A percentile compares a stretch with the other conserved stretches of the same genome.
Evolutionary conservation across 2,113 vertebrate species (phyloP).

Genomic region (Xiphorhynchus elegans): DNA sequence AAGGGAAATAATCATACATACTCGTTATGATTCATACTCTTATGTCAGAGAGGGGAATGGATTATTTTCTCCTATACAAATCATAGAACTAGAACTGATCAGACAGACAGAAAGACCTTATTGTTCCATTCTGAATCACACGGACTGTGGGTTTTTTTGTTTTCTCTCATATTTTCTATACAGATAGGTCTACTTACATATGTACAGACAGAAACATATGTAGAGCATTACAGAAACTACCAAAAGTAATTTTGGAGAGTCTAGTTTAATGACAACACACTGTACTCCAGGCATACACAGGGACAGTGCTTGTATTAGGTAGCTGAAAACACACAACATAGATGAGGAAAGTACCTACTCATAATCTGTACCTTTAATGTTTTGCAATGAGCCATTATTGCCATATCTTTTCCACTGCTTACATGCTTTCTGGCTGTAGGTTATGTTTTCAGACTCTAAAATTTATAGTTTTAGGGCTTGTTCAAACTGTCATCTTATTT

Average conservation of each 20-base stretch:
- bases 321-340: not conserved
- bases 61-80: not conserved
- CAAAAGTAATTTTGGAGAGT: not conserved
- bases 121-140: accelerated
- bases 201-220: not conserved
- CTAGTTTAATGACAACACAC: not conserved
- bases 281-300: accelerated
- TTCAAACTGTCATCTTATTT: not conserved
- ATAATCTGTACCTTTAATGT: not conserved
- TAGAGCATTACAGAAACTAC: not conserved
- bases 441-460: not conserved
- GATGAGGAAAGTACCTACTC: not conserved
- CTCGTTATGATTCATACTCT: not conserved
- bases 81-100: not conserved
- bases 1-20: not conserved
- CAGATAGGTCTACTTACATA: not conserved
- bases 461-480: not conserved
- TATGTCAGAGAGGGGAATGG: not conserved
- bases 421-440: not conserved
- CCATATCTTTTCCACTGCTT: not conserved
- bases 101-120: not conserved
- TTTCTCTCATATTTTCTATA: not conserved
- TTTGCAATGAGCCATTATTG: not conserved
- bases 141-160: not conserved
- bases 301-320: not conserved